Percentiles rank a stretch among this genome's conserved stretches.
phyloP scores from a whole-genome alignment of 2,113 vertebrate species.

The Columba janthina region DNA sequence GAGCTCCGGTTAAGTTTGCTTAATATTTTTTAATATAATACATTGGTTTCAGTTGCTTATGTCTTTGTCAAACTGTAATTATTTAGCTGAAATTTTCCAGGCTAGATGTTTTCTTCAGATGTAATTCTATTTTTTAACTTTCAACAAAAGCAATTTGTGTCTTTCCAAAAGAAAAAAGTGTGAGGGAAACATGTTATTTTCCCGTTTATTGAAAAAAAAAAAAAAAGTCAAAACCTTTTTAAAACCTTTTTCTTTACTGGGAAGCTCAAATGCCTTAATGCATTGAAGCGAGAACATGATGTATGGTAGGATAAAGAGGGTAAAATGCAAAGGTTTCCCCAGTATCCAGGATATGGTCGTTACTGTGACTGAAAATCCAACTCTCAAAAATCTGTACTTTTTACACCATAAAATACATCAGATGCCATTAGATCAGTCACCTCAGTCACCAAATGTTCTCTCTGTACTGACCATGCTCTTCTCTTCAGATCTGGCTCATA shows the following conservation, averaged over 20 bases:
- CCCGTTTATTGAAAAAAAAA: not conserved
- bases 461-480: not conserved
- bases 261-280: not conserved
- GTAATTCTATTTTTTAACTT: constrained; percentile 19
- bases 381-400: constrained; percentile 2
- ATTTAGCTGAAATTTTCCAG: constrained; percentile 47
- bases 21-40: constrained; percentile 59
- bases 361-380: not conserved
- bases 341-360: not conserved
- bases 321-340: not conserved
- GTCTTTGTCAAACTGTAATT: constrained; percentile 30
- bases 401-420: not conserved
- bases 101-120: not conserved
- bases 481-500: not conserved
- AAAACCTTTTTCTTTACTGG: not conserved
- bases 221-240: not conserved
- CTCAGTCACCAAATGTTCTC: not conserved
- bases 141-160: not conserved
- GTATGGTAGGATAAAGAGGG: not conserved
- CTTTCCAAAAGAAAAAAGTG: not conserved
- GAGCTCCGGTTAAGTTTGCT: constrained; percentile 19
- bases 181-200: not conserved
- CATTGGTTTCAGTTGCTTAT: not conserved
- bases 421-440: not conserved
- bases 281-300: not conserved